Evolutionary conservation across 2,888 invertebrate genomes (phyloP), one percentile per base, ranked within the genome.

Genomic region (Azorinus chamasolen): DNA sequence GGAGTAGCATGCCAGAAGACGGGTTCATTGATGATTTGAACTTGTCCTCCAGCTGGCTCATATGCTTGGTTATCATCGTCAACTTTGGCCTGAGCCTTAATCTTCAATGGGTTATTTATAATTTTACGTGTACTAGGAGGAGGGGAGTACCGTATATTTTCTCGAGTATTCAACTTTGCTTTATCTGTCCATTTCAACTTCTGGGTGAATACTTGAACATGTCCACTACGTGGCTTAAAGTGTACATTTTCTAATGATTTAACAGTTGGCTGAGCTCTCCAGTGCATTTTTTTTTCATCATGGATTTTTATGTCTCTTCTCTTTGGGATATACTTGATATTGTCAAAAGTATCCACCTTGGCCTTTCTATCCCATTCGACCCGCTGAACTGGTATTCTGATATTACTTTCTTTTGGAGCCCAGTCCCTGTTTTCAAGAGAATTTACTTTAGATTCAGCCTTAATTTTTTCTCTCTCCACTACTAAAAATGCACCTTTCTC

Each of bases 161-260:
- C 80, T 39, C 76, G 46, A 10, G 80, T 77, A 39, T 76, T 70
- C 6, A 90, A 58, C 54, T 83, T 81, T 8, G 90, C 73, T 27
- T 85, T 72, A 0, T 80, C 80, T 27, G 74, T 84, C 90, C 90
- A 90, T 14, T 74, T 71, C 10, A 82, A 69, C 66, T 82, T 84
- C 27, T 85, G 76, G 39, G 46, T 63, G 53, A 73, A 80, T 8
- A 80, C 61, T 14, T 69, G 70, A 22, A 84, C 69, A 24, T 75
- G 75, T 1, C 87, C 87, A 2, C 85, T 85, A 14, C 66, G 55
- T 1, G 87, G 86, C 16, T 66, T 57, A 64, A 86, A 85, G 8
- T 66, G 61, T 18, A 81, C 95, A 92, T 98, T 98, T 71, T 97
- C 97, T 91, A 98, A 94, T 10, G 98, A 98, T 48, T 98, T 98